A percentile compares a stretch with the other conserved stretches of the same genome.
These are phyloP conservation scores for Rhea americana DNA, from an alignment of 2,113 vertebrate genomes.

Conservation along the genomic window DNA sequence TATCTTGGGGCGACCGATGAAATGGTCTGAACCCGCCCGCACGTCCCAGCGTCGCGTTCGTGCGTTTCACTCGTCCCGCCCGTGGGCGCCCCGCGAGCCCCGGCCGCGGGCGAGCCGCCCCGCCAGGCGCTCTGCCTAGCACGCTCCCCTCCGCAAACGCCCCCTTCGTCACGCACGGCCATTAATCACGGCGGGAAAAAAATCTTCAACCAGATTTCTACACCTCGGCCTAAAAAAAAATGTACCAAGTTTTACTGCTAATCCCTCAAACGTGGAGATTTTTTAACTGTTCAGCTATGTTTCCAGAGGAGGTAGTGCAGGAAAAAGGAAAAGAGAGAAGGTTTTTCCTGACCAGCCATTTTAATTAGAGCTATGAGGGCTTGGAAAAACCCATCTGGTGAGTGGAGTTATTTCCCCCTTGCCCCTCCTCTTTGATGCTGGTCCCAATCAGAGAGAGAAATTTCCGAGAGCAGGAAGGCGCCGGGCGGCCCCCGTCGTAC, in stretches of 20 bases:
- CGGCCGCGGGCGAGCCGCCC: background rate
- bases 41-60: background rate
- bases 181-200: slow-evolving; percentile 5
- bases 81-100: fast-evolving
- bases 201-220: slow-evolving; percentile 22
- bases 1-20: background rate
- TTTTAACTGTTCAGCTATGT: background rate
- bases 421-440: background rate
- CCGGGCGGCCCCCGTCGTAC: background rate
- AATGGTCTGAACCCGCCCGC: background rate
- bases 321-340: slow-evolving; percentile 28
- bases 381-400: background rate
- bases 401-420: background rate
- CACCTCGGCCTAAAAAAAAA: slow-evolving; percentile 10
- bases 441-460: background rate
- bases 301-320: background rate
- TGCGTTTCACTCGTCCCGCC: background rate
- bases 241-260: slow-evolving; percentile 8
- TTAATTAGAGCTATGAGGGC: slow-evolving; percentile 23
- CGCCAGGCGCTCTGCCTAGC: background rate
- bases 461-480: fast-evolving
- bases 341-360: slow-evolving; percentile 54
- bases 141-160: background rate
- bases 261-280: background rate
- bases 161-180: background rate